phyloP scores from a whole-genome alignment of 2,797 vertebrate species.

The Coreius guichenoti region DNA sequence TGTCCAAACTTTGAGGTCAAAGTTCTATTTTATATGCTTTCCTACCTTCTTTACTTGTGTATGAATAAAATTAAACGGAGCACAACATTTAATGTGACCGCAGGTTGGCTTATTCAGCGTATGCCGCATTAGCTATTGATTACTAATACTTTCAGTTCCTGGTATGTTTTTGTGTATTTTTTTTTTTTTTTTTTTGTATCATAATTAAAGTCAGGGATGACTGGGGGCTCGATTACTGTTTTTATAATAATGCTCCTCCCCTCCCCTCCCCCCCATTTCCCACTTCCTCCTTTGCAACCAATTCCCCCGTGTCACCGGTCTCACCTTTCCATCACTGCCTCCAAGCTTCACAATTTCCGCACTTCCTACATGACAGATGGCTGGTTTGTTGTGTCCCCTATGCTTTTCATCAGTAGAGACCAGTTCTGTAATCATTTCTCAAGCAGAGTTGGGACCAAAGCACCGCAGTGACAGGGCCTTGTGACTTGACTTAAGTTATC shows the following conservation, averaged over 20 bases:
- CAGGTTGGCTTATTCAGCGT: neutral
- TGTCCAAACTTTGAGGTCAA: neutral
- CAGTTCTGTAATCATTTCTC: constrained; percentile 50
- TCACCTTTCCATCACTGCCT: constrained; percentile 39
- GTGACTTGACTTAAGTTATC: constrained; percentile 2
- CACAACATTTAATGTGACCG: neutral
- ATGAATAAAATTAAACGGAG: neutral
- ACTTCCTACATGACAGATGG: constrained; percentile 35
- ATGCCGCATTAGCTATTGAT: neutral
- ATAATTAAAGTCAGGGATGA: constrained; percentile 18
- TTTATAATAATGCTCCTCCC: neutral
- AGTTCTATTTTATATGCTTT: neutral
- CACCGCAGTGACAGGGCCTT: neutral
- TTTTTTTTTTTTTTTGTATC: constrained; percentile 1
- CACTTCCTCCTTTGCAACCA: constrained; percentile 2
- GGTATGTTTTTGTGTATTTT: neutral
- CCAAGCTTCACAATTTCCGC: constrained; percentile 56
- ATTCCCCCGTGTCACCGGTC: neutral
- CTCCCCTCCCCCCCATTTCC: neutral
- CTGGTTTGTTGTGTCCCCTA: constrained; percentile 43
- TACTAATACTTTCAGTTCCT: neutral
- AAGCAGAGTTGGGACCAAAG: constrained; percentile 5
- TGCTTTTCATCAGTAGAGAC: constrained; percentile 57
- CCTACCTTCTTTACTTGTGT: too few relatives aligned
- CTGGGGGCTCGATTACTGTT: neutral